Conservation (phyloP, 2,888 invertebrate species). For the Leptodirus hochenwartii region DNA sequence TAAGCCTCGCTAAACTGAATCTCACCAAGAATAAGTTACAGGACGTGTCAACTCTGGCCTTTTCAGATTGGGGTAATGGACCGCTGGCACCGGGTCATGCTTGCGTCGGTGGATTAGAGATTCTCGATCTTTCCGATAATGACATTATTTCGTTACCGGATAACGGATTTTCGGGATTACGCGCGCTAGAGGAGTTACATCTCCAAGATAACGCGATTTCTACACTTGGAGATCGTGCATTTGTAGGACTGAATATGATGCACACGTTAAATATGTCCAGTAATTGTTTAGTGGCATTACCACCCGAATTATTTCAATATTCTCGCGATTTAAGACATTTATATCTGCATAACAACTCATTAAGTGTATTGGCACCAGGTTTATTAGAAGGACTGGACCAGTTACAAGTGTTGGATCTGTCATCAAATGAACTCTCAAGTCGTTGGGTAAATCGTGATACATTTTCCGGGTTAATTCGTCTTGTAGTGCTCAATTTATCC, state of each 20-base stretch:
- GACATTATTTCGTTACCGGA: conserved; percentile 52
- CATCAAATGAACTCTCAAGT: conserved; percentile 55
- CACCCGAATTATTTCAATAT: conserved; percentile 58
- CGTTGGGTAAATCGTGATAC: conserved; percentile 62
- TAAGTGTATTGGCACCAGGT: conserved; percentile 56
- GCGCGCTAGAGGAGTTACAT: conserved; percentile 47
- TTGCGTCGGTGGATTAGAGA: conserved; percentile 49
- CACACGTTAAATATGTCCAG: conserved; percentile 60
- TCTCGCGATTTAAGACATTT: conserved; percentile 54
- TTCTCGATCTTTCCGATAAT: conserved; percentile 56
- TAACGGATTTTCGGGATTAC: conserved; percentile 49
- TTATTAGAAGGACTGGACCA: conserved; percentile 55
- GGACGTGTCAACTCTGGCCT: conserved; percentile 56
- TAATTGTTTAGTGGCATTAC: conserved; percentile 58
- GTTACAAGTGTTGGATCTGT: conserved; percentile 53
- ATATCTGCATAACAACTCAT: conserved; percentile 58
- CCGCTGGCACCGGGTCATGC: conserved; percentile 36
- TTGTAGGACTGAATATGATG: conserved; percentile 48
- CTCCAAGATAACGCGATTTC: conserved; percentile 62
- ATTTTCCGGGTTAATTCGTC: conserved; percentile 52
- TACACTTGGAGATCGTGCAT: conserved; percentile 53
- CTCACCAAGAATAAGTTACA: conserved; percentile 60
- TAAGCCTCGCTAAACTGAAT: conserved; percentile 48
- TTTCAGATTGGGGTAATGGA: conserved; percentile 53
- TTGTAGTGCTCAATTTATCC: conserved; percentile 57